Base-by-base conservation (phyloP, 2,113 vertebrate species). In the Nothoprocta perdicaria region DNA sequence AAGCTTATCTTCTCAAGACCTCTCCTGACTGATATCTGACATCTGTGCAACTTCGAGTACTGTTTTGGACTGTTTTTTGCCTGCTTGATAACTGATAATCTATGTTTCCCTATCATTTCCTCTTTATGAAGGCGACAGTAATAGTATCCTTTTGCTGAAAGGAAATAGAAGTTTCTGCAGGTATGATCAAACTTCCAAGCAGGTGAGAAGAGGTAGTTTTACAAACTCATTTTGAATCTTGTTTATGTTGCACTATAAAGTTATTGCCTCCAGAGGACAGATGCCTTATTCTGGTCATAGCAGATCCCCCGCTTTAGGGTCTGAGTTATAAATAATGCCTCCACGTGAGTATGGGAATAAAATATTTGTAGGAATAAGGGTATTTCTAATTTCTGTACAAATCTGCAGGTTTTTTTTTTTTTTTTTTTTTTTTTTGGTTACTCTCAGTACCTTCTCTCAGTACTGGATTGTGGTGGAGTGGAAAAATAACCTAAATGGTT, bases 21-120 rank as follows among this genome's bases (percentile, higher is more conserved):
- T 93, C 78, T 74, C 71, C 94, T 98, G 98, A 98, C 95, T 96
- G 97, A 98, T 96, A 97, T 45, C 43, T 94, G 97, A 96, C 98
- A 97, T 97, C 97, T 96, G 96, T 97, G 88, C 92, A 98, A 96
- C 95, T 82, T 95, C 95, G 97, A 98, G 97, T 97, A 97, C 97
- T 95, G 95, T 92, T 97, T 83, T 67, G 27, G 92, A 81, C 92
- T 95, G 35, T 93, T 95, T 95, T 93, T 91, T 93, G 92, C 95
- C 88, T 95, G 75, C 94, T 97, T 86, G 92, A 96, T 97, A 98
- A 96, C 97, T 96, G 96, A 98, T 97, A 97, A 97, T 94, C 93
- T 92, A 65, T 95, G 88, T 95, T 92, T 89, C 93, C 71, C 72
- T 60, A 90, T 80, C 95, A 91, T 94, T 97, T 98, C 97, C 92